Conservation (phyloP, 2,888 invertebrate genomes). For the Mellilla xanthometata region DNA sequence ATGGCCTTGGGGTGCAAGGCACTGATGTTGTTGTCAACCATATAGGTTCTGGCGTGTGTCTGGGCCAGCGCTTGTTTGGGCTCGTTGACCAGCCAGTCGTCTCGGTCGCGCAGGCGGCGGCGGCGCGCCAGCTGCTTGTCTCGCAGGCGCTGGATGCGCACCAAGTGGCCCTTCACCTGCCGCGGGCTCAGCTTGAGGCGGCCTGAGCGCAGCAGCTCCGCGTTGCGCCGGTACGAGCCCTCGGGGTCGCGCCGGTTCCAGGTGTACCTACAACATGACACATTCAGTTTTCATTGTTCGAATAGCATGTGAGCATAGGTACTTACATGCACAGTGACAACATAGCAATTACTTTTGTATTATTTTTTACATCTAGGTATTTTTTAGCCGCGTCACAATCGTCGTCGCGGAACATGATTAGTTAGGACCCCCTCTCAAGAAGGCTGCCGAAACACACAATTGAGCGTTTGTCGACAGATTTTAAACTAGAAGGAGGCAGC, state of each 20-base stretch:
- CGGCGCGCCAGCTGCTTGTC: slow-evolving; percentile 69
- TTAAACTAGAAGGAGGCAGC: too few relatives aligned
- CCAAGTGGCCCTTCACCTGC: slow-evolving; percentile 64
- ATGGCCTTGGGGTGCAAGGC: slow-evolving; percentile 83
- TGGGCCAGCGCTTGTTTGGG: slow-evolving; percentile 61
- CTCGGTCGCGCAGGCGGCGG: slow-evolving; percentile 47
- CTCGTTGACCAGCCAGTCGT: slow-evolving; percentile 68
- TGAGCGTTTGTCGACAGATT: too few relatives aligned
- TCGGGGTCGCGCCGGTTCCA: slow-evolving; percentile 75
- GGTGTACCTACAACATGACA: slow-evolving; percentile 57
- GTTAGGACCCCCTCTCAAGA: too few relatives aligned
- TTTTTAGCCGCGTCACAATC: too few relatives aligned
- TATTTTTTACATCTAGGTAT: too few relatives aligned
- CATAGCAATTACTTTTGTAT: too few relatives aligned
- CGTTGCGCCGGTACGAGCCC: slow-evolving; percentile 69
- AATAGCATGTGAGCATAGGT: too few relatives aligned
- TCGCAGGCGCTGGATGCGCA: slow-evolving; percentile 62
- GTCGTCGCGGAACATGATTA: too few relatives aligned
- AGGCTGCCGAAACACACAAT: too few relatives aligned
- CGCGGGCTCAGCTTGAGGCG: slow-evolving; percentile 66
- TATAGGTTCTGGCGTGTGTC: slow-evolving; percentile 79
- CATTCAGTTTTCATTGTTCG: neutral
- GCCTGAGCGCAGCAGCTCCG: slow-evolving; percentile 65
- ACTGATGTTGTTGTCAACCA: slow-evolving; percentile 76
- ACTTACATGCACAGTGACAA: too few relatives aligned